A percentile compares a stretch with the other conserved stretches of the same genome.
phyloP scores from a whole-genome alignment of 1,140 invertebrate genomes.

The Lineus longissimus region DNA sequence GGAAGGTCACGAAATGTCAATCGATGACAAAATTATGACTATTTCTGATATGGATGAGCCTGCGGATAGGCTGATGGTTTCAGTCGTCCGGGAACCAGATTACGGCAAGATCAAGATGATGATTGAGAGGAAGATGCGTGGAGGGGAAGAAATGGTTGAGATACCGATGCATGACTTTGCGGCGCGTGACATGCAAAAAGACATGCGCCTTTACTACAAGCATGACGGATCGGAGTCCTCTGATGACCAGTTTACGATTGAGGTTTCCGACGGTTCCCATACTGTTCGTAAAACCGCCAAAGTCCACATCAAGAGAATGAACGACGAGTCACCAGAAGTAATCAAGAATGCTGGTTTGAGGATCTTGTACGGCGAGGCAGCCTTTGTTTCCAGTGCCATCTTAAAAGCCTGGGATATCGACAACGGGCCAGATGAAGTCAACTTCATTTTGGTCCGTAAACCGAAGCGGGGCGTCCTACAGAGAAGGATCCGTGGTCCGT shows the following conservation, averaged over 20 bases:
- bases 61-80: slow-evolving; percentile 40
- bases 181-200: slow-evolving; percentile 44
- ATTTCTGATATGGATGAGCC: slow-evolving; percentile 50
- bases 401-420: slow-evolving; percentile 52
- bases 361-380: slow-evolving; percentile 47
- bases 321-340: slow-evolving; percentile 53
- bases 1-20: slow-evolving; percentile 48
- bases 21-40: slow-evolving; percentile 51
- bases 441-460: slow-evolving; percentile 40
- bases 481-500: neutral
- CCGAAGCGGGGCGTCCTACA: slow-evolving; percentile 44
- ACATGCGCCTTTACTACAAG: slow-evolving; percentile 47
- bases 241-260: slow-evolving; percentile 52
- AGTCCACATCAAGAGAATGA: slow-evolving; percentile 47
- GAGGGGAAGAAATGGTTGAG: slow-evolving; percentile 31
- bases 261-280: slow-evolving; percentile 52
- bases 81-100: slow-evolving; percentile 42
- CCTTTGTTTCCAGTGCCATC: slow-evolving; percentile 40
- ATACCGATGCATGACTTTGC: slow-evolving; percentile 60
- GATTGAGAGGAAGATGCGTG: slow-evolving; percentile 22
- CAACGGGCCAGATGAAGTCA: slow-evolving; percentile 44
- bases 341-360: slow-evolving; percentile 50
- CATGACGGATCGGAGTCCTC: slow-evolving; percentile 54
- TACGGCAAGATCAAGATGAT: slow-evolving; percentile 49
- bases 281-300: slow-evolving; percentile 46